phyloP scores from a whole-genome alignment of 2,797 vertebrate genomes.

The Lepilemur ruficaudatus region DNA sequence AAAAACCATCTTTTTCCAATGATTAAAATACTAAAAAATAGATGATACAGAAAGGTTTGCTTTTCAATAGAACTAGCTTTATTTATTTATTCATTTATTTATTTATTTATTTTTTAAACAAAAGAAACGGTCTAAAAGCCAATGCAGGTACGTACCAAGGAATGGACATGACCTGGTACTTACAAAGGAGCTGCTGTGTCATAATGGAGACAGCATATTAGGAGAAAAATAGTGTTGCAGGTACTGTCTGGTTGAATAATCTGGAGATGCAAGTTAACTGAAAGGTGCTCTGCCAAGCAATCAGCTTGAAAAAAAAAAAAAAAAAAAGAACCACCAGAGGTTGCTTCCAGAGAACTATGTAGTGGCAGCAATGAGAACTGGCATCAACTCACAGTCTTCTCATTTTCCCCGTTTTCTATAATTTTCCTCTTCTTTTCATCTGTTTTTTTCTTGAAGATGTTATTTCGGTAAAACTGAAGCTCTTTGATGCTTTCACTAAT shows the following conservation, averaged over 20 bases:
- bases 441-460: constrained; percentile 90
- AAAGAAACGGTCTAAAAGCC: constrained; percentile 75
- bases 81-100: constrained; percentile 80
- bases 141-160: constrained; percentile 70
- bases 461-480: constrained; percentile 93
- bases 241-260: constrained; percentile 46
- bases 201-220: constrained; percentile 8
- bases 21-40: constrained; percentile 43
- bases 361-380: neutral
- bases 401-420: constrained; percentile 87
- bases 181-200: constrained; percentile 26
- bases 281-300: constrained; percentile 56
- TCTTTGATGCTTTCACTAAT: constrained; percentile 98
- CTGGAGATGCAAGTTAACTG: constrained; percentile 69
- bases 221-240: constrained; percentile 46
- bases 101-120: constrained; percentile 54
- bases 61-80: constrained; percentile 80
- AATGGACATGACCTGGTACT: constrained; percentile 4
- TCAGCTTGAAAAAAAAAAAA: neutral
- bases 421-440: constrained; percentile 90
- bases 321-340: constrained; percentile 40
- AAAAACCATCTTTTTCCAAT: neutral
- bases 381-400: constrained; percentile 83
- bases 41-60: constrained; percentile 16
- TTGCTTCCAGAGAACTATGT: neutral